Percentiles rank a stretch among this genome's conserved stretches.
phyloP scores from a whole-genome alignment of 2,888 invertebrate species.

The Thymelicus acteon region DNA sequence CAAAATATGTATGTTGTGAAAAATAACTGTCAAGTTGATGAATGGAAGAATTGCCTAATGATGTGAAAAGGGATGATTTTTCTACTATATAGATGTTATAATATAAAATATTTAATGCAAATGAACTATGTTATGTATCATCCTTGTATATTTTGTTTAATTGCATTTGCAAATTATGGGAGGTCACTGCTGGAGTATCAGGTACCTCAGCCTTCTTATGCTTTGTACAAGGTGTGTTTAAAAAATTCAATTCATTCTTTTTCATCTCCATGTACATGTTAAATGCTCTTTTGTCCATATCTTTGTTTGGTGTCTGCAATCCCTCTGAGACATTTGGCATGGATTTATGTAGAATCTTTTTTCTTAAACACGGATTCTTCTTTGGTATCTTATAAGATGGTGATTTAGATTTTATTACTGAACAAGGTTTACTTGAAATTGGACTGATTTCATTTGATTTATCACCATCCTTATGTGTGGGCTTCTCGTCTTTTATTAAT shows the following conservation, averaged over 20 bases:
- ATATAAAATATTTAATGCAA: not conserved
- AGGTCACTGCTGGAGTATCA: conserved; percentile 69
- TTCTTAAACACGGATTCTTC: conserved; percentile 62
- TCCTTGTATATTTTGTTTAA: conserved; percentile 68
- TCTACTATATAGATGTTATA: not conserved
- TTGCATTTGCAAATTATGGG: conserved; percentile 71
- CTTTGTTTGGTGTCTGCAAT: conserved; percentile 56
- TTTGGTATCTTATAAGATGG: conserved; percentile 74
- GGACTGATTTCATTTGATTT: conserved; percentile 46
- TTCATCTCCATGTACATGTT: conserved; percentile 74
- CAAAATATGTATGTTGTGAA: too few relatives aligned
- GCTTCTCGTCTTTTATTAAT: conserved; percentile 48
- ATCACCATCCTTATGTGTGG: conserved; percentile 43
- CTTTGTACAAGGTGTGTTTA: conserved; percentile 67
- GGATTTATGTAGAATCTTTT: conserved; percentile 64
- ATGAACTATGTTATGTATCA: conserved; percentile 37
- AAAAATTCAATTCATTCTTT: conserved; percentile 72
- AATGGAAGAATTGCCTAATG: too few relatives aligned
- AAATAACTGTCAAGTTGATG: too few relatives aligned
- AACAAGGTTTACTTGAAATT: conserved; percentile 49
- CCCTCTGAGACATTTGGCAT: conserved; percentile 62
- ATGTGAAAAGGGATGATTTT: not conserved
- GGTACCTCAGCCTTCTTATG: conserved; percentile 44
- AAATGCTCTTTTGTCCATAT: conserved; percentile 58
- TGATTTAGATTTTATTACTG: conserved; percentile 65